Conservation (phyloP, 2,888 invertebrate species). For the Trachelus iudaicus region DNA sequence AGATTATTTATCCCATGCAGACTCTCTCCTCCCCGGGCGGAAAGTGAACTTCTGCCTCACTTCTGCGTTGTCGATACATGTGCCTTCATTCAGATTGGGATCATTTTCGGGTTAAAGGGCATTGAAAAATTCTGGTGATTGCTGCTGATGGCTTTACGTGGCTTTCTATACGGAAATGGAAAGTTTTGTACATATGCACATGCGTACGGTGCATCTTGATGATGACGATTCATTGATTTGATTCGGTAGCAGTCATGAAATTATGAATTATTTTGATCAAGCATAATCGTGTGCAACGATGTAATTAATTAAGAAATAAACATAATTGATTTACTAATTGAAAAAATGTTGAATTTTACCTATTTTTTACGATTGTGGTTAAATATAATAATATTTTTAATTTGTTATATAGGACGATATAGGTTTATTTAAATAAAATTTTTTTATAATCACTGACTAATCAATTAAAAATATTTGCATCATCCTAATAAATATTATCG, state of each 20-base stretch:
- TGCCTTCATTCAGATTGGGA: slow-evolving; percentile 27
- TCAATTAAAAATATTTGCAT: neutral
- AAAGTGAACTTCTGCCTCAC: slow-evolving; percentile 51
- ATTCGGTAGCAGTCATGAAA: neutral
- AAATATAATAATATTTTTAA: neutral
- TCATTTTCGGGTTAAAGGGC: slow-evolving; percentile 55
- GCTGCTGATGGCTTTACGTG: slow-evolving; percentile 35
- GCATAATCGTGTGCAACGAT: neutral
- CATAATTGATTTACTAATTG: neutral
- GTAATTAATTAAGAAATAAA: neutral
- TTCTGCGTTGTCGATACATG: neutral
- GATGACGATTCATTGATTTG: slow-evolving; percentile 33
- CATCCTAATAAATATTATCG: neutral
- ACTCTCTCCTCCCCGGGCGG: slow-evolving; percentile 65
- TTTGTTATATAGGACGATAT: neutral
- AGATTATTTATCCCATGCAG: slow-evolving; percentile 10
- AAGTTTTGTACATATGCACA: neutral
- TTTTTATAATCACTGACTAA: neutral
- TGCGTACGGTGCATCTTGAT: neutral
- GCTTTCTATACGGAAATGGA: neutral
- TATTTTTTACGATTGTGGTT: neutral
- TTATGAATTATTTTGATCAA: neutral
- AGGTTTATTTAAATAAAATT: neutral
- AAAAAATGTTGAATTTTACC: neutral
- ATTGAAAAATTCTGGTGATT: slow-evolving; percentile 47